Evolutionary conservation across 2,113 vertebrate genomes (phyloP).

Genomic region (Tonatia bakeri): DNA sequence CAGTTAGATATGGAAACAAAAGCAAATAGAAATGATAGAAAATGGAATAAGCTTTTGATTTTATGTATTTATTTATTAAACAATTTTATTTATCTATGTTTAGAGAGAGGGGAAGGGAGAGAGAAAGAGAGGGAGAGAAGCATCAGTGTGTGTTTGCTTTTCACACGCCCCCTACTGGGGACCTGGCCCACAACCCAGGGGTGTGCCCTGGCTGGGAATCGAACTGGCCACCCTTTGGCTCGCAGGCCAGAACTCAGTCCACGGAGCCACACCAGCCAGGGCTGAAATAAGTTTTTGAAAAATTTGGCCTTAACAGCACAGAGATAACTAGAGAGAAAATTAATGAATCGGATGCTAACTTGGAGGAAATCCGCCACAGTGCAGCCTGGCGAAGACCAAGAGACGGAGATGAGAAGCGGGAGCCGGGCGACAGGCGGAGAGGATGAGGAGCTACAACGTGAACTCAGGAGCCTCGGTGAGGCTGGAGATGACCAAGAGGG

Average conservation of each 20-base stretch:
- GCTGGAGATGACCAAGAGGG: not conserved
- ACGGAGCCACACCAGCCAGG: too few relatives aligned
- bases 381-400: not conserved
- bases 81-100: too few relatives aligned
- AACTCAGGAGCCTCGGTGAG: not conserved
- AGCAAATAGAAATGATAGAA: not conserved
- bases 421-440: not conserved
- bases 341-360: not conserved
- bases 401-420: not conserved
- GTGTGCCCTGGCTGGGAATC: too few relatives aligned
- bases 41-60: not conserved
- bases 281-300: not conserved
- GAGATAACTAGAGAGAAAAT: constrained; percentile 17
- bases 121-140: too few relatives aligned
- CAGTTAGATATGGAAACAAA: not conserved
- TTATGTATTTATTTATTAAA: too few relatives aligned
- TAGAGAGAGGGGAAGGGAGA: too few relatives aligned
- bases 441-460: not conserved
- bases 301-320: not conserved
- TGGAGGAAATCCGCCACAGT: not conserved
- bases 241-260: too few relatives aligned
- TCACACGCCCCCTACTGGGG: too few relatives aligned
- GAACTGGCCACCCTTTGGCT: too few relatives aligned
- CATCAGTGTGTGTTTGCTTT: too few relatives aligned
- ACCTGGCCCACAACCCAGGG: too few relatives aligned